Percentiles rank a stretch among this genome's conserved stretches.
These are phyloP conservation scores for Polyommatus iphigenia DNA, from an alignment of 2,888 invertebrate species.

Conservation along the genomic window DNA sequence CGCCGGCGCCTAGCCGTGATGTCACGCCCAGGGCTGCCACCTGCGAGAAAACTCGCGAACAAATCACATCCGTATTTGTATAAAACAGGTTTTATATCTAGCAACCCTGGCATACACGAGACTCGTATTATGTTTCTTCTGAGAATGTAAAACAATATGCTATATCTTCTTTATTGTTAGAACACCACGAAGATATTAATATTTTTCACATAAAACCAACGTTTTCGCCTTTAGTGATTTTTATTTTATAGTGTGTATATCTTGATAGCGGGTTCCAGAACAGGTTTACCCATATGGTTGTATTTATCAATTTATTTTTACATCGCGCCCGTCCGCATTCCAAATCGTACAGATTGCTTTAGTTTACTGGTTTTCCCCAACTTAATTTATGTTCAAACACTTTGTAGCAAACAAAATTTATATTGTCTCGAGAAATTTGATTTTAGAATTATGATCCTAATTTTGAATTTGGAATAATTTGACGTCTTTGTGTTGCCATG, in stretches of 20 bases:
- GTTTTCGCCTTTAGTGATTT: background rate
- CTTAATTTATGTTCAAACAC: background rate
- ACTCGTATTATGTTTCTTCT: constrained; percentile 37
- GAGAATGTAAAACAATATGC: constrained; percentile 35
- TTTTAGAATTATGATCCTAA: background rate
- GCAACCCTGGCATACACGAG: constrained; percentile 40
- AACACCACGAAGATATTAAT: background rate
- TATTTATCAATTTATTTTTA: constrained; percentile 60
- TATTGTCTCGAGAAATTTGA: background rate
- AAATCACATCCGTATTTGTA: background rate
- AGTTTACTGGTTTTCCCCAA: constrained; percentile 37
- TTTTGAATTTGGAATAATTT: background rate
- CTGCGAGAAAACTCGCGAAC: background rate
- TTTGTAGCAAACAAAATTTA: constrained; percentile 18
- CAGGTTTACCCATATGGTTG: constrained; percentile 40
- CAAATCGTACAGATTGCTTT: constrained; percentile 41
- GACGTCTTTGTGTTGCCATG: background rate
- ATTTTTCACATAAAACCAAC: constrained; percentile 20
- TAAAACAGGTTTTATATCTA: background rate
- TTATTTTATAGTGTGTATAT: constrained; percentile 8
- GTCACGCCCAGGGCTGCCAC: constrained; percentile 33
- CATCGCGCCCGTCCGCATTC: constrained; percentile 63
- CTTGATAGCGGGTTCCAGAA: constrained; percentile 24
- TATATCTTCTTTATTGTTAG: background rate
- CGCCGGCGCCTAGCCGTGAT: constrained; percentile 64